Base-by-base conservation (phyloP, 37 sponge, comb jelly and placozoan genomes). In the Cliona cf. orientalis region DNA sequence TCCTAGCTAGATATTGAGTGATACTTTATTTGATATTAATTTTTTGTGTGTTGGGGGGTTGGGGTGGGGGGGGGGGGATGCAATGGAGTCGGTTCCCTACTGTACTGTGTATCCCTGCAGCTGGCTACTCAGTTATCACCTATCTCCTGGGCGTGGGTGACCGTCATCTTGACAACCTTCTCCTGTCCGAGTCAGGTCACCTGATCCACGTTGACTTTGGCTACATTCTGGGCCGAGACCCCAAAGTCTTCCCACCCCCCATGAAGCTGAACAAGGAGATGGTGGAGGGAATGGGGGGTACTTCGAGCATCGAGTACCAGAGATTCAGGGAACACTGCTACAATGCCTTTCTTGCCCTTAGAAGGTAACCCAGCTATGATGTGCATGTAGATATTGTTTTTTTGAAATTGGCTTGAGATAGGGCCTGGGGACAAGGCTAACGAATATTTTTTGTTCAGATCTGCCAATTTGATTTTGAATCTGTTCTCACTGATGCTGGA, bases 221-320 rank as follows among this genome's bases (percentile, higher is more conserved):
- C 62, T 99, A 96, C 75, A 99, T 99, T 42, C 84, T 99, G 40
- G 99, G 99, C 36, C 83, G 95, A 32, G 99, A 99, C 55, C 97
- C 97, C 23, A 96, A 96, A 71, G 88, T 94, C 1, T 95, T 99
- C 73, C 95, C 99, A 32, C 99, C 99, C 25, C 99, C 99, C 33
- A 99, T 99, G 99, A 99, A 94, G 71, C 97, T 99, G 33, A 93
- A 91, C 87, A 99, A 96, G 72, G 98, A 97, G 58, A 97, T 97
- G 98, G 97, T 85, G 80, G 91, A 80, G 36, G 86, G 79, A 11
- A 85, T 91, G 87, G 87, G 99, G 3, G 97, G 97, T 0, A 83
- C 87, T 32, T 61, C 69, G 64, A 91, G 96, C 71, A 49, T 74
- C 6, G 97, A 99, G 49, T 99, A 94, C 76, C 76, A 87, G 63